Percentiles rank a stretch among this genome's conserved stretches.
These are phyloP conservation scores for Lapara coniferarum DNA, from an alignment of 2,888 invertebrate species.

Conservation along the genomic window DNA sequence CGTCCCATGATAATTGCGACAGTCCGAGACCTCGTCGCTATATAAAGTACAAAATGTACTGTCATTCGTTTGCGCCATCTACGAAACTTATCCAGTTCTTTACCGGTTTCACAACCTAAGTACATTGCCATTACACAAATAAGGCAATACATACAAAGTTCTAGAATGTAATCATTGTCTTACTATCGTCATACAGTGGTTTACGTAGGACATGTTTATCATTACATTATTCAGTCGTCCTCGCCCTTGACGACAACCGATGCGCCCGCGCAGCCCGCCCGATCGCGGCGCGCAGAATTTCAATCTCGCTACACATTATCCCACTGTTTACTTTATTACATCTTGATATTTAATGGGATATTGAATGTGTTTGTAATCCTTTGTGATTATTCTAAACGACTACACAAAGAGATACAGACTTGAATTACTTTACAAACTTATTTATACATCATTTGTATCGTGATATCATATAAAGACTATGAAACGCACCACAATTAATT, in stretches of 20 bases:
- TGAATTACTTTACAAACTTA: too few relatives aligned
- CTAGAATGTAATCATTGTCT: conserved; percentile 7
- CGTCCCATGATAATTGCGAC: too few relatives aligned
- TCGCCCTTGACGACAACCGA: conserved; percentile 57
- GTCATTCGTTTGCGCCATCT: too few relatives aligned
- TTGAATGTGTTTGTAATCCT: not conserved
- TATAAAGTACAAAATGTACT: too few relatives aligned
- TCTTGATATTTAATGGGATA: not conserved
- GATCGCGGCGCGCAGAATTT: conserved; percentile 48
- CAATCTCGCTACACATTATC: conserved; percentile 48
- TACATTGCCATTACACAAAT: too few relatives aligned
- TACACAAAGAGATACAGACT: not conserved
- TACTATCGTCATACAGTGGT: conserved; percentile 28
- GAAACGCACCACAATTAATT: too few relatives aligned
- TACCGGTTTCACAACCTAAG: too few relatives aligned
- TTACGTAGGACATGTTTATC: conserved; percentile 40
- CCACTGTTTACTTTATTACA: conserved; percentile 29
- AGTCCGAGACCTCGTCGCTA: too few relatives aligned
- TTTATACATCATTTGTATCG: too few relatives aligned
- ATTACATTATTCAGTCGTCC: conserved; percentile 45
- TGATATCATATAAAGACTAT: too few relatives aligned
- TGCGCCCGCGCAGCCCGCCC: conserved; percentile 35
- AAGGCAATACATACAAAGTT: conserved; percentile 2
- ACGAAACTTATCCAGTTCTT: too few relatives aligned
- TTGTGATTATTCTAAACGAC: not conserved